Evolutionary conservation across 2,888 invertebrate species (phyloP).

Genomic region (Epistrophella euchroma): DNA sequence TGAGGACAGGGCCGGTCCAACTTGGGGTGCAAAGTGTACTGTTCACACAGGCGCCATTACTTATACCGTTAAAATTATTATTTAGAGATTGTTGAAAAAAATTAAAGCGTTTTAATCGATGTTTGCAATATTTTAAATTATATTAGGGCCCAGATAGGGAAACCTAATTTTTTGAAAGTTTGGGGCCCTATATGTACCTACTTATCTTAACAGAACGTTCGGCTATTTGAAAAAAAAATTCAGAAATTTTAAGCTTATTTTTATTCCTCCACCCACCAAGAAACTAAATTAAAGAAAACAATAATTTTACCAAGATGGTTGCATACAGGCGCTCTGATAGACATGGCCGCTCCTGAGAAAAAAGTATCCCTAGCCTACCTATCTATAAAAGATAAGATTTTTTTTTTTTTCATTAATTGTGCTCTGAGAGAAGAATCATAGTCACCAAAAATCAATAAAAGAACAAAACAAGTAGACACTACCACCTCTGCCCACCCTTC

Average conservation of each 20-base stretch:
- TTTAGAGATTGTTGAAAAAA: too few species aligned
- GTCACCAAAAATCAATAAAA: conserved; percentile 63
- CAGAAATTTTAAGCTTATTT: too few species aligned
- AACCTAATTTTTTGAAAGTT: background rate
- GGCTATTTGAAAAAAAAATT: too few species aligned
- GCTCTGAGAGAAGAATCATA: conserved; percentile 46
- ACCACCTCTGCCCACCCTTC: background rate
- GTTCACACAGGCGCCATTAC: background rate
- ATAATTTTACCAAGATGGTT: too few species aligned
- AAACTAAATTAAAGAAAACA: too few species aligned
- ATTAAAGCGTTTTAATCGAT: background rate
- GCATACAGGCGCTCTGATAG: too few species aligned
- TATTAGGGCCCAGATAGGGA: too few species aligned
- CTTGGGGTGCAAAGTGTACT: background rate
- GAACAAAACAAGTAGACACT: conserved; percentile 23
- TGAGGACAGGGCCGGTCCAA: background rate
- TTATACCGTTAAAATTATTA: too few species aligned
- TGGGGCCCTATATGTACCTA: too few species aligned
- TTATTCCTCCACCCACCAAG: background rate
- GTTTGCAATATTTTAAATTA: background rate
- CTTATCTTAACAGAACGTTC: too few species aligned
- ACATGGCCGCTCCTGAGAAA: background rate
- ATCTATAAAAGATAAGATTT: conserved; percentile 8
- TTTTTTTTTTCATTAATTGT: conserved; percentile 62
- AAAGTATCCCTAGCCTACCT: background rate